phyloP scores from a whole-genome alignment of 2,888 invertebrate species.

The Pandemis corylana region DNA sequence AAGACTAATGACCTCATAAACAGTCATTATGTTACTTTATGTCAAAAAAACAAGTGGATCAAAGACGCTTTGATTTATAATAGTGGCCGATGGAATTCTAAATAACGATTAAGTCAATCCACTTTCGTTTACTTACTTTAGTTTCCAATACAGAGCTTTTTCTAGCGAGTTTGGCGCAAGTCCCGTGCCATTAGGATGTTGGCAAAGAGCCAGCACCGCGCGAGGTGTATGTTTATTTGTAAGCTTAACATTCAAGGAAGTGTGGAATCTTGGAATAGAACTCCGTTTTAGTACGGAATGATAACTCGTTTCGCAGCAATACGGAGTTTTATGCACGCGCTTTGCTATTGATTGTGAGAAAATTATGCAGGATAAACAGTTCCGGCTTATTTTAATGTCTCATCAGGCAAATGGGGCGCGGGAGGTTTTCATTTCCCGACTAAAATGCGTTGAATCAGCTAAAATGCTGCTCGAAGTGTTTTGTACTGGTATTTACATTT shows the following conservation, averaged over 20 bases:
- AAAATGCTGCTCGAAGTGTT: slow-evolving; percentile 1
- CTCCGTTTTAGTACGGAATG: slow-evolving; percentile 63
- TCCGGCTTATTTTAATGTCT: slow-evolving; percentile 30
- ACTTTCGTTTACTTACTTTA: slow-evolving; percentile 69
- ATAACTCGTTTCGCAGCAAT: slow-evolving; percentile 55
- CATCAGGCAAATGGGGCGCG: slow-evolving; percentile 38
- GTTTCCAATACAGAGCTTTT: slow-evolving; percentile 75
- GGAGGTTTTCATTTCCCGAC: slow-evolving; percentile 28
- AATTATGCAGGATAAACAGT: slow-evolving; percentile 31
- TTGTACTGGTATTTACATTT: background rate
- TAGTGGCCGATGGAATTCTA: slow-evolving; percentile 38
- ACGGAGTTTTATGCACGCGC: slow-evolving; percentile 30
- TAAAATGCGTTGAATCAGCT: slow-evolving; percentile 30
- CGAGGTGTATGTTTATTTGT: slow-evolving; percentile 81
- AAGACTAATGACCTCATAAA: background rate
- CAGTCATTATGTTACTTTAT: background rate
- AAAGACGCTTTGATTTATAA: slow-evolving; percentile 12
- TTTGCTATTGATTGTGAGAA: slow-evolving; percentile 38
- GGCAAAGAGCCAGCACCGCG: slow-evolving; percentile 69
- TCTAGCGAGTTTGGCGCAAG: slow-evolving; percentile 75
- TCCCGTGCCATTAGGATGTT: slow-evolving; percentile 79
- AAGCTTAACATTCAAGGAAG: slow-evolving; percentile 82
- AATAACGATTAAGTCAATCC: slow-evolving; percentile 69
- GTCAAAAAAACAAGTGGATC: slow-evolving; percentile 16
- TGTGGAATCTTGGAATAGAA: slow-evolving; percentile 79